Base-by-base conservation (phyloP, 1,140 invertebrate species). In the Heliothis subflexa region DNA sequence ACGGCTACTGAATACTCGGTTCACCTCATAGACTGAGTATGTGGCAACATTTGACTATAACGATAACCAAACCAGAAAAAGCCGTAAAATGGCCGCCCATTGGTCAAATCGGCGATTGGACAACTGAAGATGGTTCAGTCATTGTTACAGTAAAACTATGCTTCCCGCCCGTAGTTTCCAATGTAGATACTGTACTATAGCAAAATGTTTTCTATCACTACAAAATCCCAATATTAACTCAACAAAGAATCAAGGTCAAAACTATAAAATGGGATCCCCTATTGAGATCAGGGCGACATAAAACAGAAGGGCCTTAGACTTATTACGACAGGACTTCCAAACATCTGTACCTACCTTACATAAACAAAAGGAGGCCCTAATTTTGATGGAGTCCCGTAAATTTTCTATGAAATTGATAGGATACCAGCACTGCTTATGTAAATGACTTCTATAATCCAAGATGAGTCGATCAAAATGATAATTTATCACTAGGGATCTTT, bases 401-500 rank as follows among this genome's bases (percentile, higher is more conserved):
- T 80, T 68, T 80, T 77, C 64, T 75, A 76, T 76, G 79, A 76
- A 77, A 80, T 80, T 76, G 79, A 76, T 80, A 76, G 79, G 64
- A 76, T 76, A 55, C 77, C 47, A 25, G 64, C 49, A 33, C 45
- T 80, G 72, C 73, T 62, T 80, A 76, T 54, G 66, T 28, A 72
- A 80, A 80, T 80, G 57, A 76, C 64, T 75, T 55, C 79, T 55
- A 64, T 72, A 76, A 74, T 21, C 66, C 47, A 55, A 45, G 73
- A 62, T 50, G 40, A 73, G 73, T 70, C 74, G 73, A 80, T 80
- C 79, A 80, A 80, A 80, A 80, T 80, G 79, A 77, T 80, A 76
- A 80, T 80, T 76, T 80, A 80, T 80, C 64, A 71, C 71, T 54
- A 72, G 73, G 79, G 73, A 80, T 80, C 79, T 80, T 80, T 77